Evolutionary conservation across 2,113 vertebrate genomes (phyloP).

Genomic region (Pipa parva): DNA sequence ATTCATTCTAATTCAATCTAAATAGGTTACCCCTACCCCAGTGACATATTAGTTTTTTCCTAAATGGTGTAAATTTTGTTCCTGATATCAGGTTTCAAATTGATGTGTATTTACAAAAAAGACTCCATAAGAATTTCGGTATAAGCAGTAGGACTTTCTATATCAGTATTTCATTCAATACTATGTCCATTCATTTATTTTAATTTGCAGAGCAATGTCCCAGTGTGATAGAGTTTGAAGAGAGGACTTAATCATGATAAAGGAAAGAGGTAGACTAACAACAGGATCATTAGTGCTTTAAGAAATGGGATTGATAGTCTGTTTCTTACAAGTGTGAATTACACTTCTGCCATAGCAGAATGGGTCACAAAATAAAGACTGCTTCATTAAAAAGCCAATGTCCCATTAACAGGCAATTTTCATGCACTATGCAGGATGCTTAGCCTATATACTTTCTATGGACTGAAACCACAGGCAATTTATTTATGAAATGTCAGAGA

Average conservation of each 20-base stretch:
- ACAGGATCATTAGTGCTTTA: not conserved
- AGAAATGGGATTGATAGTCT: slow-evolving; percentile 5
- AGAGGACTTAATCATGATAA: slow-evolving; percentile 9
- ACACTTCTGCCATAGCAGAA: slow-evolving; percentile 1
- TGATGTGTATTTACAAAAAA: no score
- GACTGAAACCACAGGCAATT: not conserved
- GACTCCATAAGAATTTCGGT: no score
- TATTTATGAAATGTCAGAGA: not conserved
- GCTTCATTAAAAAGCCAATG: slow-evolving; percentile 7
- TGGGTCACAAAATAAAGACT: slow-evolving; percentile 6
- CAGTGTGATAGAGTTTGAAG: not conserved
- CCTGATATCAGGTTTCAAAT: no score
- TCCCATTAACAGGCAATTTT: slow-evolving; percentile 9
- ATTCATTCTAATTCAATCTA: no score
- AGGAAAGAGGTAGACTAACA: not conserved
- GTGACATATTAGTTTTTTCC: no score
- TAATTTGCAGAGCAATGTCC: not conserved
- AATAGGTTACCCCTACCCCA: no score
- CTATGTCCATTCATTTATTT: not conserved
- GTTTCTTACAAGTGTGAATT: not conserved
- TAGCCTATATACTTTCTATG: not conserved
- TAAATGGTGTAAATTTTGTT: no score
- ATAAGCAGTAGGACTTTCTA: not conserved
- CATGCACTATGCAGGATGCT: not conserved
- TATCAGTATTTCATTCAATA: not conserved